Base-by-base conservation (phyloP, 2,888 invertebrate genomes). In the Dicroscelio sp. region DNA sequence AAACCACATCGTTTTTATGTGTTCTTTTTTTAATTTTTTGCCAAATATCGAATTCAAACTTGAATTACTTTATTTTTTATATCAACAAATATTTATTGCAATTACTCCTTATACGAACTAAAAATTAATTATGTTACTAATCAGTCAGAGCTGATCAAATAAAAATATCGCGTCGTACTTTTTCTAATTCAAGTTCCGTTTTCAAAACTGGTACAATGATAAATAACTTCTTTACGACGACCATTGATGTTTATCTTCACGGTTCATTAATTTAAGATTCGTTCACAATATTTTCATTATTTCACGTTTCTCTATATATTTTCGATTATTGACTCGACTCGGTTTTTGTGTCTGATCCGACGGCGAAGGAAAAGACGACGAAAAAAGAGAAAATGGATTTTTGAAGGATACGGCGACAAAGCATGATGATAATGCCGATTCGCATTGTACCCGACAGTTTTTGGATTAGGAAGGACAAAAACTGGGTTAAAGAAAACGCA, bases 401-500 rank as follows among this genome's bases (percentile, higher is more conserved):
- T 86, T 71, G 33, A 78, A 73, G 79, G 30, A 79, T 55, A 63
- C 33, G 67, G 52, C 75, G 86, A 90, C 86, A 85, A 89, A 85
- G 86, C 75, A 63, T 8, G 86, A 79, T 87, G 87, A 84, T 90
- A 75, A 90, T 75, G 63, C 83, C 31, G 84, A 84, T 79, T 87
- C 79, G 69, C 63, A 85, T 90, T 86, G 84, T 76, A 31, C 14
- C 48, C 30, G 80, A 87, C 80, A 90, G 87, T 88, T 90, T 90
- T 90, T 87, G 87, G 90, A 85, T 88, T 90, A 88, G 65, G 69
- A 76, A 48, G 90, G 84, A 80, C 75, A 88, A 88, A 90, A 90
- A 87, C 71, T 88, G 87, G 85, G 90, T 88, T 88, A 85, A 85
- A 90, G 90, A 90, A 90, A 90, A 90, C 84, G 86, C 90, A 86